phyloP scores from a whole-genome alignment of 2,113 vertebrate genomes.

The Bufo gargarizans region DNA sequence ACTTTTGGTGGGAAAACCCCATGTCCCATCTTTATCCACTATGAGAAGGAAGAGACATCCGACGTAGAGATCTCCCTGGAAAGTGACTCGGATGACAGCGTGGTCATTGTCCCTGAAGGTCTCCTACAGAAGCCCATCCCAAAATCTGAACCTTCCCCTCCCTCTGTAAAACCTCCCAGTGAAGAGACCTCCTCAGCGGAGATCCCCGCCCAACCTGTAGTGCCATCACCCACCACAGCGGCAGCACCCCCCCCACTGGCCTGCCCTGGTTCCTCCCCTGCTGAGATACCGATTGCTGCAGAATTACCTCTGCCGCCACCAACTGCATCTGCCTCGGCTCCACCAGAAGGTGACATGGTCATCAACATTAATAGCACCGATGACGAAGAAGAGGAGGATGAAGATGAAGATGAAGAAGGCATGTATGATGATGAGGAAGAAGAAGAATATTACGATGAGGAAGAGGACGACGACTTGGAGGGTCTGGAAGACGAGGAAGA shows the following conservation, averaged over 20 bases:
- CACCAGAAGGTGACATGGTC: slow-evolving; percentile 77
- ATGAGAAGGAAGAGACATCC: slow-evolving; percentile 84
- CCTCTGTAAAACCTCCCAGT: slow-evolving; percentile 45
- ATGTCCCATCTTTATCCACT: slow-evolving; percentile 84
- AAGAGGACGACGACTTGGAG: slow-evolving; percentile 64
- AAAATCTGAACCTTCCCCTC: slow-evolving; percentile 60
- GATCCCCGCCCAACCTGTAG: slow-evolving; percentile 3
- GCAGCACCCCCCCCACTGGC: slow-evolving; percentile 22
- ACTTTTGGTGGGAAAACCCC: slow-evolving; percentile 74
- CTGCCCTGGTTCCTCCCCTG: slow-evolving; percentile 27
- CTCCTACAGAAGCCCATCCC: slow-evolving; percentile 69
- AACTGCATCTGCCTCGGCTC: background rate
- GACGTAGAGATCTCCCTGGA: slow-evolving; percentile 89
- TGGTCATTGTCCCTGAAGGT: slow-evolving; percentile 87
- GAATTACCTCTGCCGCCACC: slow-evolving; percentile 58
- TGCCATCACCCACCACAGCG: slow-evolving; percentile 32
- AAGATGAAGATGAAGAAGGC: slow-evolving; percentile 60
- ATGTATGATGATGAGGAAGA: slow-evolving; percentile 58
- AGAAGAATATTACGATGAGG: slow-evolving; percentile 59
- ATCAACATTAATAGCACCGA: slow-evolving; percentile 91
- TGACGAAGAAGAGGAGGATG: slow-evolving; percentile 76
- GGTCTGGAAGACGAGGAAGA: slow-evolving; percentile 77
- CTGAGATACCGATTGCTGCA: slow-evolving; percentile 60
- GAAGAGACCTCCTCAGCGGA: slow-evolving; percentile 52
- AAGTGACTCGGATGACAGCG: slow-evolving; percentile 88